Base-by-base conservation (phyloP, 2,888 invertebrate species). In the Caenorhabditis plicata region DNA sequence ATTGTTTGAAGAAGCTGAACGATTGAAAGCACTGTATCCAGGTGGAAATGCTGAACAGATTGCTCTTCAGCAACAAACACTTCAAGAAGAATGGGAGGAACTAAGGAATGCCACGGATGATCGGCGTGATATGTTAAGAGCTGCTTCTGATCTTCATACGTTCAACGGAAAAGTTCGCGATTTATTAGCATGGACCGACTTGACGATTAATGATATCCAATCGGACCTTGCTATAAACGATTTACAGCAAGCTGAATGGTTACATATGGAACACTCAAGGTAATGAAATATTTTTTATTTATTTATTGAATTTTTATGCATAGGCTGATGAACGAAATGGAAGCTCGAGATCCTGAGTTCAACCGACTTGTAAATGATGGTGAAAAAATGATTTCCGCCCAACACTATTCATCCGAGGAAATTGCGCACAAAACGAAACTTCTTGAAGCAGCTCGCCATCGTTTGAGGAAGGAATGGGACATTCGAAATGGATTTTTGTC, bases 1-100 rank as follows among this genome's bases (percentile, higher is more conserved):
- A 1, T 84, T 96, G 3, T 89, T 94, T 42, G 94, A 95, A 77
- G 95, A 96, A 81, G 92, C 93, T 0, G 88, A 88, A 0, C 87
- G 91, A 44, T 85, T 96, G 33, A 90, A 91, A 82, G 74, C 79
- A 41, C 48, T 53, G 2, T 65, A 68, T 36, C 68, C 64, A 23
- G 87, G 60, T 22, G 89, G 88, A 46, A 95, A 95, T 83, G 92
- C 91, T 0, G 87, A 88, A 39, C 90, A 92, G 77, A 92, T 96
- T 53, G 88, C 87, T 17, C 87, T 90, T 66, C 90, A 93, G 74
- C 92, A 93, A 82, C 87, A 87, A 31, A 87, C 90, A 4, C 89
- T 96, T 0, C 86, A 90, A 0, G 87, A 89, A 2, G 90, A 90
- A 48, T 95, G 95, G 93, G 88, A 88, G 50, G 87, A 75, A 43